These are phyloP conservation scores for Chelidonichthys spinosus DNA, from an alignment of 2,797 vertebrate genomes.

Conservation along the genomic window DNA sequence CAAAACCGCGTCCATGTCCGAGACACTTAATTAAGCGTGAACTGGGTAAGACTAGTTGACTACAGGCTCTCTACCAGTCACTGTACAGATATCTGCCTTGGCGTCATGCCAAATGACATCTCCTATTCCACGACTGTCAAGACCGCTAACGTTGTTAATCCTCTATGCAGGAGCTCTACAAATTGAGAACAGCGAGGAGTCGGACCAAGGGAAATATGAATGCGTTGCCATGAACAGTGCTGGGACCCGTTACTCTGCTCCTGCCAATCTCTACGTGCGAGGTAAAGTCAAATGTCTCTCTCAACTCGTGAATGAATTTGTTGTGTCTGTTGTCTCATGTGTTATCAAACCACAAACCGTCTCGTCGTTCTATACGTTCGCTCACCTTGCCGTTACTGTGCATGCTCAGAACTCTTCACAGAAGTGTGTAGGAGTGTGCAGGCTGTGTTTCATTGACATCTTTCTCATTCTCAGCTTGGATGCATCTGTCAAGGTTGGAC, in stretches of 20 bases:
- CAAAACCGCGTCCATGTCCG: conserved; percentile 50
- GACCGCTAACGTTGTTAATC: conserved; percentile 67
- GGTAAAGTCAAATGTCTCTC: conserved; percentile 72
- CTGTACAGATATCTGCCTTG: conserved; percentile 57
- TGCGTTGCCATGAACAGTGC: conserved; percentile 86
- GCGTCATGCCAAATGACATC: conserved; percentile 55
- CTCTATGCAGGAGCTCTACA: conserved; percentile 82
- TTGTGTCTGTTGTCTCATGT: conserved; percentile 24
- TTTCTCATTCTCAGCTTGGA: conserved; percentile 9
- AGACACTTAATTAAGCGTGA: conserved; percentile 55
- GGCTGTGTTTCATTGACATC: conserved; percentile 30
- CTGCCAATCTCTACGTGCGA: conserved; percentile 87
- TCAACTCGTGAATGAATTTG: conserved; percentile 13
- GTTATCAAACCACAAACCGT: conserved; percentile 12
- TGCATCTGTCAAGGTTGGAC: conserved; percentile 15
- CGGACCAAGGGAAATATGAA: conserved; percentile 87
- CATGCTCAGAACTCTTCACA: conserved; percentile 20
- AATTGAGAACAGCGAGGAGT: conserved; percentile 87
- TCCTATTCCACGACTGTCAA: conserved; percentile 62
- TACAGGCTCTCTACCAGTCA: conserved; percentile 48
- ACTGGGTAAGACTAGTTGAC: conserved; percentile 51
- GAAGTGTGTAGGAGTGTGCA: conserved; percentile 10
- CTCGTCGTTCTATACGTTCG: not conserved
- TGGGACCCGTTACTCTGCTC: conserved; percentile 85
- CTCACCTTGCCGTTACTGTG: conserved; percentile 14